A percentile compares a stretch with the other conserved stretches of the same genome.
Evolutionary conservation across 2,797 vertebrate genomes (phyloP).

Genomic region (Naso thynnoides): DNA sequence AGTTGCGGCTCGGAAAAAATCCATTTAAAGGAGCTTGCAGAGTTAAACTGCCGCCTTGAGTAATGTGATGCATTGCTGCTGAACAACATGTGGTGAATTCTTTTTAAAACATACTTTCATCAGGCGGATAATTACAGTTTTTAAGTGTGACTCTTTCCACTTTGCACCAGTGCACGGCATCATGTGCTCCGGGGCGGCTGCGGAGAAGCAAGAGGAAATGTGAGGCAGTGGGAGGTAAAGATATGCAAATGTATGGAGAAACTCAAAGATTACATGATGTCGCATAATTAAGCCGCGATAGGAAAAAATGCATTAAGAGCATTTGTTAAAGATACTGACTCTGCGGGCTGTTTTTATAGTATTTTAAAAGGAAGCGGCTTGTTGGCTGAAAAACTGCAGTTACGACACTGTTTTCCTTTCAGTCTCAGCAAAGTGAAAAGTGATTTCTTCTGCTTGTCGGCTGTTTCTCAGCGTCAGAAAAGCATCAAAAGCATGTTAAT

Average conservation of each 20-base stretch:
- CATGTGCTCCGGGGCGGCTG: background rate
- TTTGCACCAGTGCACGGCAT: background rate
- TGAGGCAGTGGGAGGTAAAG: background rate
- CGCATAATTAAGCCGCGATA: background rate
- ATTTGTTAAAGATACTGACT: background rate
- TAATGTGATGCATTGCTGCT: background rate
- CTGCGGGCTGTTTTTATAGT: background rate
- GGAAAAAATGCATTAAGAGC: background rate
- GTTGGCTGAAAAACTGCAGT: background rate
- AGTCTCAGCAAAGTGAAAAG: no score
- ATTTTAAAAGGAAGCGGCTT: background rate
- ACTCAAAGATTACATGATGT: background rate
- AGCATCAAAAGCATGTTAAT: no score
- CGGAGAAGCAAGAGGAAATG: background rate
- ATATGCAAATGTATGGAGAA: background rate
- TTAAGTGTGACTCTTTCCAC: background rate
- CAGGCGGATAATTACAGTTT: slow-evolving; percentile 5
- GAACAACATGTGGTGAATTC: background rate
- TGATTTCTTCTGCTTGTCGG: no score
- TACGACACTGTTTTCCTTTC: background rate
- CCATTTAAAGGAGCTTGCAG: background rate
- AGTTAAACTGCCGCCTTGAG: background rate
- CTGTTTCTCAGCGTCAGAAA: no score
- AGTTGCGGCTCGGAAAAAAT: slow-evolving; percentile 12
- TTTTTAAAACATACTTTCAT: background rate